Evolutionary conservation across 2,797 vertebrate species (phyloP), one percentile per base, ranked within the genome.

Genomic region (Dromococcyx pavoninus): DNA sequence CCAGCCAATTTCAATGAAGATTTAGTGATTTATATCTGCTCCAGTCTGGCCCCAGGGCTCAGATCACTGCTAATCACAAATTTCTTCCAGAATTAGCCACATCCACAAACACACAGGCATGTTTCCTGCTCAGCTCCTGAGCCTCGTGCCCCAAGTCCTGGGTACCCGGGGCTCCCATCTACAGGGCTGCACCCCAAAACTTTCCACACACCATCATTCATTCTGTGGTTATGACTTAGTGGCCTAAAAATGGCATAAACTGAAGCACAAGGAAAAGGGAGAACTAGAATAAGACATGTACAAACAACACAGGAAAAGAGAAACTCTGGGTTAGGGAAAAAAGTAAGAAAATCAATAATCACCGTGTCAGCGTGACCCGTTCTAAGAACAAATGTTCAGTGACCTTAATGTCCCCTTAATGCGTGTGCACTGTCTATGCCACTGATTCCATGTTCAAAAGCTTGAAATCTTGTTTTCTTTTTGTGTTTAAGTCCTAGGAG

Each of bases 401-500:
- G 87, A 69, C 93, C 74, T 91, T n/a, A 65, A 37, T 43, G 74
- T 39, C 89, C 81, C 74, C 74, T 93, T 50, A 19, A 73, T 11
- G 25, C 37, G 43, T 14, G 7, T 37, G 81, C 35, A 21, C 84
- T 58, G 33, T 11, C 62, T 75, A 66, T 77, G 37, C 23, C 91
- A 87, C 67, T 12, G 58, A 75, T 14, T 79, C 74, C 54, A 44
- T 62, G 62, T 33, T 43, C 74, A 76, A 54, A 84, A 75, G 71
- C 91, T 72, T 86, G 71, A 92, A 84, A 37, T n/a, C 77, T 84
- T 71, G 44, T 86, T 85, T 72, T 91, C 37, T 22, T 60, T 91
- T 72, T 61, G 71, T 65, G 37, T 51, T 84, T 24, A 27, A 80
- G 48, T 50, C 87, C 70, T 91, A 8, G 44, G 41, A 91, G 84